A percentile compares a stretch with the other conserved stretches of the same genome.
Evolutionary conservation across 2,113 vertebrate species (phyloP).

Genomic region (Indicator indicator): DNA sequence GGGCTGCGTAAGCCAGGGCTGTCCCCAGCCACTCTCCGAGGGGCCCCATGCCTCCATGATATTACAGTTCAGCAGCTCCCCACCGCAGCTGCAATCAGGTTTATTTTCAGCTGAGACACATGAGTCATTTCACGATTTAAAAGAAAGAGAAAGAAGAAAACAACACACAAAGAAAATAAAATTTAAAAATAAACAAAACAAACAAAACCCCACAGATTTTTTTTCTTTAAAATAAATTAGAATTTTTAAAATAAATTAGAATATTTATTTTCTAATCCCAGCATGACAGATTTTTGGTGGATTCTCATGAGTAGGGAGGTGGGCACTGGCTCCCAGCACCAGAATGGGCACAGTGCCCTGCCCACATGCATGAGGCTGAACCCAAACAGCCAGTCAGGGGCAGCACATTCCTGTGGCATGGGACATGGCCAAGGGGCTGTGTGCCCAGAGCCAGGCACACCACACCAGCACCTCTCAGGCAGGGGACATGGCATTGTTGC

Average conservation of each 20-base stretch:
- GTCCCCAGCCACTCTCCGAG: accelerated
- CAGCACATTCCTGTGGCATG: not conserved
- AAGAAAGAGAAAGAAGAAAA: not conserved
- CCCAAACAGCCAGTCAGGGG: accelerated
- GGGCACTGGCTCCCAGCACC: not conserved
- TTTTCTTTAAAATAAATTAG: not conserved
- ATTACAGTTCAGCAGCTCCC: not conserved
- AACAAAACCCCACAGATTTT: accelerated
- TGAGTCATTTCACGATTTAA: constrained; percentile 39
- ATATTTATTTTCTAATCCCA: not conserved
- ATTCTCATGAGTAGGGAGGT: not conserved
- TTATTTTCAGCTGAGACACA: constrained; percentile 28
- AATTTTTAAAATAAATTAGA: not conserved
- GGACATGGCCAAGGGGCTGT: accelerated
- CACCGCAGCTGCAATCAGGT: not conserved
- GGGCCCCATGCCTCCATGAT: not conserved
- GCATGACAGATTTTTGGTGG: not conserved
- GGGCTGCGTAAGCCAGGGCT: not conserved
- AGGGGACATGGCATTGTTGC: not conserved
- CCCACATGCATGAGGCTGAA: accelerated
- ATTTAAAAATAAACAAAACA: not conserved
- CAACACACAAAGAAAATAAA: not conserved
- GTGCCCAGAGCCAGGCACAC: not conserved
- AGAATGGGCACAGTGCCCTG: not conserved
- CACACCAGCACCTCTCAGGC: not conserved